A percentile compares a stretch with the other conserved stretches of the same genome.
These are phyloP conservation scores for Xenotilapia flavipinnis DNA, from an alignment of 2,113 vertebrate genomes.

Conservation along the genomic window DNA sequence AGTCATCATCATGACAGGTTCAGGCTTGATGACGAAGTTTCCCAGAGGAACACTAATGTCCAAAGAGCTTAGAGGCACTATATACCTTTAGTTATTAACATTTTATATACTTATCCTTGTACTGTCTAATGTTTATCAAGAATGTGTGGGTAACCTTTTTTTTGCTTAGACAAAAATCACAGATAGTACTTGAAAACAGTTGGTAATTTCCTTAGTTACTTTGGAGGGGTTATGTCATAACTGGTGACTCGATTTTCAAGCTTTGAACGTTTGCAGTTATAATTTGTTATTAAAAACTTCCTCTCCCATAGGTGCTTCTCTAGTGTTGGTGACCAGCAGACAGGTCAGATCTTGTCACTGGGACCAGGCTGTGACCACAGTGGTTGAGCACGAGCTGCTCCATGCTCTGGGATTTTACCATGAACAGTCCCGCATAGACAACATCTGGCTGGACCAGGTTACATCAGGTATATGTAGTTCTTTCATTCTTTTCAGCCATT, in stretches of 20 bases:
- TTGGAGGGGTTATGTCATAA: background rate
- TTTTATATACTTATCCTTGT: background rate
- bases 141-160: background rate
- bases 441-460: constrained; percentile 85
- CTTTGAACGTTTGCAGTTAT: background rate
- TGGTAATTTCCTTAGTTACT: background rate
- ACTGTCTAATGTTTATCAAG: background rate
- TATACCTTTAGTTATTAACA: background rate
- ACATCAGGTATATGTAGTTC: constrained; percentile 61
- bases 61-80: background rate
- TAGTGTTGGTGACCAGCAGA: constrained; percentile 76
- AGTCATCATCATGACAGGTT: background rate
- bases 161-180: background rate
- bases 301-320: constrained; percentile 82
- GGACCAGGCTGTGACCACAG: constrained; percentile 81
- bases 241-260: background rate
- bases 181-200: background rate
- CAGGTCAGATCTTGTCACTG: constrained; percentile 83
- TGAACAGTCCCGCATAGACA: constrained; percentile 84
- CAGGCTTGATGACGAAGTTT: background rate
- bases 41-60: background rate
- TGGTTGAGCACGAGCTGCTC: constrained; percentile 86
- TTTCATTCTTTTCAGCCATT: no score
- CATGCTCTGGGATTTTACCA: constrained; percentile 90
- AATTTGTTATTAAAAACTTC: background rate